Evolutionary conservation across 92 coral and sea anemone species (phyloP).

Genomic region (Siderastrea siderea): DNA sequence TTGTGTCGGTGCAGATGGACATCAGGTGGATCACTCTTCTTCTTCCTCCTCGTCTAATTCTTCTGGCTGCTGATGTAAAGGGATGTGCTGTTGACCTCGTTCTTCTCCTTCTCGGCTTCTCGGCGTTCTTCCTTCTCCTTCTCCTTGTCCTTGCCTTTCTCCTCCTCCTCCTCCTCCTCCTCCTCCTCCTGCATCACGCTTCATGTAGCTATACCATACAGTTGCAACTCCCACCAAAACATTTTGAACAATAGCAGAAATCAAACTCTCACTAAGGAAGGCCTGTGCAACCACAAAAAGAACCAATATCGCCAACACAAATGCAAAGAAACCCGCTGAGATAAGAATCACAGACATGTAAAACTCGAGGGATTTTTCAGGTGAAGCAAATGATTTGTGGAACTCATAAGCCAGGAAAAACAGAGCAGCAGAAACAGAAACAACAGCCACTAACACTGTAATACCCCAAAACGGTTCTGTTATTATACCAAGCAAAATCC

Average conservation of each 20-base stretch:
- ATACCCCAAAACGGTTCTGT: conserved; percentile 80
- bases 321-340: neutral
- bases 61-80: too few relatives aligned
- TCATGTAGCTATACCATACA: conserved; percentile 5
- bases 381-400: neutral
- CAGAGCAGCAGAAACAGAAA: neutral
- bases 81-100: too few relatives aligned
- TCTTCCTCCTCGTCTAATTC: too few relatives aligned
- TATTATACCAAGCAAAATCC: conserved; percentile 71
- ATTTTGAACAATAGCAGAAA: conserved; percentile 27
- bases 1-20: too few relatives aligned
- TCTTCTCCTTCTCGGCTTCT: too few relatives aligned
- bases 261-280: conserved; percentile 7
- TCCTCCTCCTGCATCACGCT: neutral
- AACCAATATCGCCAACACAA: conserved; percentile 4
- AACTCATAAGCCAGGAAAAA: neutral
- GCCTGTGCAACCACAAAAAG: conserved; percentile 13
- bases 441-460: conserved; percentile 40
- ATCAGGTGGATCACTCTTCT: too few relatives aligned
- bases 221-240: conserved; percentile 1
- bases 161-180: neutral
- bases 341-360: neutral
- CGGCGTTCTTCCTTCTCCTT: too few relatives aligned
- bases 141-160: neutral
- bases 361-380: neutral